Percentiles rank a stretch among this genome's conserved stretches.
Evolutionary conservation across 2,888 invertebrate species (phyloP).

Genomic region (Apodemia duryi): DNA sequence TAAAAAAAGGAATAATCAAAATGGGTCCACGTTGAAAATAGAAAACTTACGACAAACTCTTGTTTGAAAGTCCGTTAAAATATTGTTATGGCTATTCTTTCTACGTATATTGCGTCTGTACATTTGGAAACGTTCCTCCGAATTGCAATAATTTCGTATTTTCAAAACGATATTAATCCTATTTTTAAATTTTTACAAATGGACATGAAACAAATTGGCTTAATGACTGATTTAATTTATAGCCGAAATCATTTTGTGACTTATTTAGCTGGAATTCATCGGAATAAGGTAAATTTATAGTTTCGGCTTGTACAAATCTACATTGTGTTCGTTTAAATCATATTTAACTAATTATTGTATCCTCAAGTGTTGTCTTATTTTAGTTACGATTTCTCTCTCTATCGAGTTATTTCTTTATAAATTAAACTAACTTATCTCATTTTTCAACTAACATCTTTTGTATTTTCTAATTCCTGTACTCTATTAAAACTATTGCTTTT

Average conservation of each 20-base stretch:
- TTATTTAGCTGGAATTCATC: conserved; percentile 5
- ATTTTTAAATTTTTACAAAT: too few relatives aligned
- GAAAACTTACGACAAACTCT: too few relatives aligned
- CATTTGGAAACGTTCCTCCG: too few relatives aligned
- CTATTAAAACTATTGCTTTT: background rate
- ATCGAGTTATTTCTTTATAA: background rate
- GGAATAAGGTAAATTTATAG: conserved; percentile 18
- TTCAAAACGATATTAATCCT: too few relatives aligned
- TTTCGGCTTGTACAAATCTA: conserved; percentile 16
- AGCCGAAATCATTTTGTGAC: conserved; percentile 1
- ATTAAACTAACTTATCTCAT: background rate
- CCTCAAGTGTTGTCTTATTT: conserved; percentile 8
- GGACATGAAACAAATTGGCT: background rate
- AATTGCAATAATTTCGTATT: too few relatives aligned
- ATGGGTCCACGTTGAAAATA: too few relatives aligned
- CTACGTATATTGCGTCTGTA: too few relatives aligned
- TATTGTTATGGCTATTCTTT: too few relatives aligned
- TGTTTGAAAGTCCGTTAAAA: too few relatives aligned
- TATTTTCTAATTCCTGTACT: background rate
- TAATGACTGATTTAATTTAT: background rate
- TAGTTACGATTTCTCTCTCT: background rate
- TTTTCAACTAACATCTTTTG: conserved; percentile 3
- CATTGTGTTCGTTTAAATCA: conserved; percentile 10
- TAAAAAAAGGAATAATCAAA: too few relatives aligned
- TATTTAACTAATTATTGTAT: background rate